These are phyloP conservation scores for Hyperoplus immaculatus DNA, from an alignment of 2,797 vertebrate genomes.

Conservation along the genomic window DNA sequence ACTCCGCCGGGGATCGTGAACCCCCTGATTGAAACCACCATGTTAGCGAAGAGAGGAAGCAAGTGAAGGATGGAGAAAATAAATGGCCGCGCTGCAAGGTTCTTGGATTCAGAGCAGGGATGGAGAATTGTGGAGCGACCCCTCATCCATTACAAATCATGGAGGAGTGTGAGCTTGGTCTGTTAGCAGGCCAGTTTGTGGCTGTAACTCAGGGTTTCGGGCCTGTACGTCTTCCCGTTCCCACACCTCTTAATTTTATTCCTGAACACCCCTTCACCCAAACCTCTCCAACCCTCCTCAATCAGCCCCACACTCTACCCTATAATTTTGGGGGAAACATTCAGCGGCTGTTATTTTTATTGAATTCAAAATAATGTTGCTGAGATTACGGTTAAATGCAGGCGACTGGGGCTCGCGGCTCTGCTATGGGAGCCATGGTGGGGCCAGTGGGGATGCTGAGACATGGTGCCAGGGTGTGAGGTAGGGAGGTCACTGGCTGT, in stretches of 20 bases:
- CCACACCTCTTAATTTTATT: conserved; percentile 58
- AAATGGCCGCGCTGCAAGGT: conserved; percentile 38
- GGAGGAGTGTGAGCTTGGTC: conserved; percentile 65
- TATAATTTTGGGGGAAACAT: conserved; percentile 80
- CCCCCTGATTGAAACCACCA: conserved; percentile 28
- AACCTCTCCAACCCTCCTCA: conserved; percentile 20
- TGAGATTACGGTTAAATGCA: conserved; percentile 71
- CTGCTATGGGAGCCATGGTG: conserved; percentile 50
- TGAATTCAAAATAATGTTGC: conserved; percentile 78
- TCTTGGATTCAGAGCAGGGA: conserved; percentile 56
- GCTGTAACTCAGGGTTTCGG: conserved; percentile 57
- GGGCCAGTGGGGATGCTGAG: conserved; percentile 65
- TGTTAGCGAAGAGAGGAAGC: conserved; percentile 46
- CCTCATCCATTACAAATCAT: conserved; percentile 75
- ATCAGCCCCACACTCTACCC: conserved; percentile 65
- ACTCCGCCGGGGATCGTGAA: conserved; percentile 45
- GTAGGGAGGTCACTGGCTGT: conserved; percentile 63
- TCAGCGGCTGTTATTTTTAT: conserved; percentile 80
- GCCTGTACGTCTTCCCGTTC: conserved; percentile 6
- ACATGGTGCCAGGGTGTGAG: conserved; percentile 61
- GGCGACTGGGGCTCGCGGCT: conserved; percentile 58
- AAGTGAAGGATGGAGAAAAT: conserved; percentile 44
- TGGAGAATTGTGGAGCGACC: conserved; percentile 52
- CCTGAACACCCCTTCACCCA: conserved; percentile 32
- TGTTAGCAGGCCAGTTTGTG: conserved; percentile 74